phyloP scores from a whole-genome alignment of 2,888 invertebrate species.

The Daptonema setosum region DNA sequence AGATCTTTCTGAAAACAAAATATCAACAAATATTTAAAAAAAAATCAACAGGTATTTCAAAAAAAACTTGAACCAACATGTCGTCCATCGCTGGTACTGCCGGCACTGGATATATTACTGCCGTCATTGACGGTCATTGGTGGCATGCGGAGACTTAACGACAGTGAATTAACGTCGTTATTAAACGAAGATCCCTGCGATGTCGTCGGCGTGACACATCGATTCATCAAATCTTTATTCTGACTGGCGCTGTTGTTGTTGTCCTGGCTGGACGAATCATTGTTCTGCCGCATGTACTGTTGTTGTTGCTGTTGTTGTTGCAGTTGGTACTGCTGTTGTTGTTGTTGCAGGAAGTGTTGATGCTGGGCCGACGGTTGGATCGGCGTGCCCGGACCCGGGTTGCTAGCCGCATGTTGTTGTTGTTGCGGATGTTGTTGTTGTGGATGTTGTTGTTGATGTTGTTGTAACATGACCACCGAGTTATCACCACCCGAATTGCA shows the following conservation, averaged over 20 bases:
- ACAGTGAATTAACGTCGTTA: too few relatives aligned
- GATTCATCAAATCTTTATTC: background rate
- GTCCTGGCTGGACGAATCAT: background rate
- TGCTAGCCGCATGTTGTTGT: too few relatives aligned
- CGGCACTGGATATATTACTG: slow-evolving; percentile 16
- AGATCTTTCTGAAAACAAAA: too few relatives aligned
- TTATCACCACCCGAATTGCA: too few relatives aligned
- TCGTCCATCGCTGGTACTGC: slow-evolving; percentile 12
- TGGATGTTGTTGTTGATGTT: too few relatives aligned
- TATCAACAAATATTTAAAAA: background rate
- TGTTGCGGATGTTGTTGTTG: too few relatives aligned
- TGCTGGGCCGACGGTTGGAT: too few relatives aligned
- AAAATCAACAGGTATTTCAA: background rate
- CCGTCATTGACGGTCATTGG: slow-evolving; percentile 5
- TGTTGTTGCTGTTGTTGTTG: background rate
- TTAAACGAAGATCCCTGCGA: too few relatives aligned
- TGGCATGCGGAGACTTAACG: background rate
- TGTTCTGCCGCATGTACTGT: background rate
- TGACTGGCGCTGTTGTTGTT: background rate
- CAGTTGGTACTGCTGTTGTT: too few relatives aligned
- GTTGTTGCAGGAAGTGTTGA: too few relatives aligned
- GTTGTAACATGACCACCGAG: too few relatives aligned
- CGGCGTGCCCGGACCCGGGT: too few relatives aligned
- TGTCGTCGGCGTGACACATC: background rate
- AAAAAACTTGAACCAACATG: background rate